Percentiles rank a stretch among this genome's conserved stretches.
Evolutionary conservation across 2,797 vertebrate species (phyloP).

Genomic region (Spinus olivaceus): DNA sequence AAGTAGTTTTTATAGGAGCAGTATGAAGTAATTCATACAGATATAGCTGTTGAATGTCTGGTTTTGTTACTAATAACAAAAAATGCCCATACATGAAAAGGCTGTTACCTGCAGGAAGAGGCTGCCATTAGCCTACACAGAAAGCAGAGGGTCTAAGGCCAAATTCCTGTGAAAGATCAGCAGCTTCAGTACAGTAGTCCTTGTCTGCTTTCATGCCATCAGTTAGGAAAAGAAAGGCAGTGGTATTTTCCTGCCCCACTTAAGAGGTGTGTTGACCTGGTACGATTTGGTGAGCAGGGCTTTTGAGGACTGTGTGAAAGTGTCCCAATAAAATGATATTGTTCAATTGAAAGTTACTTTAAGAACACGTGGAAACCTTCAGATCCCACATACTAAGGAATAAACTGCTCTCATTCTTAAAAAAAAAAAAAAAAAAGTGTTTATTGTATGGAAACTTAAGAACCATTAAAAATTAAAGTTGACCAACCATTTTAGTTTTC

Average conservation of each 20-base stretch:
- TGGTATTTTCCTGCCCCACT: background rate
- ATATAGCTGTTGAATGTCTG: background rate
- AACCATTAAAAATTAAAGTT: background rate
- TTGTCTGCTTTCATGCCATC: background rate
- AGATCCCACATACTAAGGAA: background rate
- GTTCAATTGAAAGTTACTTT: background rate
- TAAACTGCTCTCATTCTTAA: background rate
- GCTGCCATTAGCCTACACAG: background rate
- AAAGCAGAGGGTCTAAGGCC: background rate
- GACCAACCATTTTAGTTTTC: background rate
- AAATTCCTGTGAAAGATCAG: background rate
- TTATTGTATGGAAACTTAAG: background rate
- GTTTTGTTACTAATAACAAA: background rate
- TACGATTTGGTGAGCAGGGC: background rate
- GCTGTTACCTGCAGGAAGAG: background rate
- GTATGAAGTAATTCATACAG: background rate
- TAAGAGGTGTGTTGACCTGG: background rate
- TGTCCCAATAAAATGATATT: background rate
- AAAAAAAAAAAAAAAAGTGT: background rate
- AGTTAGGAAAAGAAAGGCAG: background rate
- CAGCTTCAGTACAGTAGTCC: background rate
- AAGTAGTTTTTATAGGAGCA: background rate
- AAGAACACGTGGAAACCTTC: background rate
- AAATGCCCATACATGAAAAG: background rate
- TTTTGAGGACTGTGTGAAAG: background rate